Conservation (phyloP, 2,888 invertebrate genomes). For the Alentia gelatinosa region DNA sequence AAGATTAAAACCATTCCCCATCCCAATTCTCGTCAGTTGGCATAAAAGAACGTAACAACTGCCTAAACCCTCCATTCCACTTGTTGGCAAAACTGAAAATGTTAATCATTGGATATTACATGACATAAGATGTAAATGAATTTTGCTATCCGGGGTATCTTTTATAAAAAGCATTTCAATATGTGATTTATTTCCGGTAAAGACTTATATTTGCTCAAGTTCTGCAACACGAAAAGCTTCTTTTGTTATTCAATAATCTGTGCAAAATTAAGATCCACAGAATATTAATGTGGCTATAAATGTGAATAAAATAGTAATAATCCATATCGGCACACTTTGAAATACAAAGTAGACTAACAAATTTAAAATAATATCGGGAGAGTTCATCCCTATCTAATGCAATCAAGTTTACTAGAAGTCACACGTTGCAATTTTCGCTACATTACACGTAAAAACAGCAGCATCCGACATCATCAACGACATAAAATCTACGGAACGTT, state of each 20-base stretch:
- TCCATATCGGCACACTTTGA: slow-evolving; percentile 39
- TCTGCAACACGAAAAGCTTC: neutral
- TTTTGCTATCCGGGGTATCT: no score
- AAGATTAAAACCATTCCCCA: no score
- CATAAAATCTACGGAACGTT: slow-evolving; percentile 45
- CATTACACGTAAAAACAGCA: slow-evolving; percentile 44
- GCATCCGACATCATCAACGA: slow-evolving; percentile 49
- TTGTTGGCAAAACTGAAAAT: no score
- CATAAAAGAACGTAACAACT: no score
- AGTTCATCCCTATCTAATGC: neutral
- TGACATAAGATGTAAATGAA: neutral
- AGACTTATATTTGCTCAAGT: neutral
- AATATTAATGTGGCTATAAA: neutral
- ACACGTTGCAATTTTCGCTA: slow-evolving; percentile 21
- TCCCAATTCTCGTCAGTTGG: no score
- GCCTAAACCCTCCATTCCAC: no score
- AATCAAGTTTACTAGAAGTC: slow-evolving; percentile 39
- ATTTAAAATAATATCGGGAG: neutral
- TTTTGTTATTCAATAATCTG: neutral
- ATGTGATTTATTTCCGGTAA: neutral
- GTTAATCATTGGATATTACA: no score
- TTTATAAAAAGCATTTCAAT: neutral
- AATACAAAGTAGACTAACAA: slow-evolving; percentile 10
- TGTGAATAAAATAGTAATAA: slow-evolving; percentile 26
- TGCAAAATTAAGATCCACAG: neutral